Evolutionary conservation across 2,113 vertebrate genomes (phyloP).

Genomic region (Atractosteus spatula): DNA sequence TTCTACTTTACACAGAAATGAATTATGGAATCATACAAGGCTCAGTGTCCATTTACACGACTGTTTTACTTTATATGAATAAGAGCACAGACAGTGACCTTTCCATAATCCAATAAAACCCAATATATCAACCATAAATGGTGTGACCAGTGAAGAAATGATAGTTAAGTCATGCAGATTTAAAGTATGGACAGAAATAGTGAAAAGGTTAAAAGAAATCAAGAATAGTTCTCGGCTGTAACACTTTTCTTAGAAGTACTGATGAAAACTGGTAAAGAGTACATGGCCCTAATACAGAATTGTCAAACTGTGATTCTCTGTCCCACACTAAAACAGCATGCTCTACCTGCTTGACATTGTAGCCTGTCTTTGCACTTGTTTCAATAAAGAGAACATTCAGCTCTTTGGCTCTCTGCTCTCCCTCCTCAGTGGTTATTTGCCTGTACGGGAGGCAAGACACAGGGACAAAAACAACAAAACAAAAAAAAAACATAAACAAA

Average conservation of each 20-base stretch:
- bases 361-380: slow-evolving; percentile 70
- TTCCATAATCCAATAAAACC: not conserved
- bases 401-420: slow-evolving; percentile 68
- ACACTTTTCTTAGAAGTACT: not conserved
- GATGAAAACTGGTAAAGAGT: not conserved
- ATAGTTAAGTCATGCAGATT: slow-evolving; percentile 35
- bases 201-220: slow-evolving; percentile 15
- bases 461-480: slow-evolving; percentile 29
- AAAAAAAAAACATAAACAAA: slow-evolving; percentile 42
- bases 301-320: slow-evolving; percentile 9
- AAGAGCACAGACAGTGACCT: too few species aligned
- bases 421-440: slow-evolving; percentile 68
- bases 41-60: slow-evolving; percentile 19
- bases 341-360: slow-evolving; percentile 74
- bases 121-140: slow-evolving; percentile 1
- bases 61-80: not conserved
- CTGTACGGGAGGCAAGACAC: slow-evolving; percentile 48
- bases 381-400: slow-evolving; percentile 75
- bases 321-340: slow-evolving; percentile 30
- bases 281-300: too few species aligned
- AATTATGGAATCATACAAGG: not conserved
- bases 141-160: not conserved
- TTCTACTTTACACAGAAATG: not conserved
- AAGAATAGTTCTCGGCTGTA: not conserved
- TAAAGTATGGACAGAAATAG: slow-evolving; percentile 3